Evolutionary conservation across 2,888 invertebrate species (phyloP).

Genomic region (Sinhomidia bicolor): DNA sequence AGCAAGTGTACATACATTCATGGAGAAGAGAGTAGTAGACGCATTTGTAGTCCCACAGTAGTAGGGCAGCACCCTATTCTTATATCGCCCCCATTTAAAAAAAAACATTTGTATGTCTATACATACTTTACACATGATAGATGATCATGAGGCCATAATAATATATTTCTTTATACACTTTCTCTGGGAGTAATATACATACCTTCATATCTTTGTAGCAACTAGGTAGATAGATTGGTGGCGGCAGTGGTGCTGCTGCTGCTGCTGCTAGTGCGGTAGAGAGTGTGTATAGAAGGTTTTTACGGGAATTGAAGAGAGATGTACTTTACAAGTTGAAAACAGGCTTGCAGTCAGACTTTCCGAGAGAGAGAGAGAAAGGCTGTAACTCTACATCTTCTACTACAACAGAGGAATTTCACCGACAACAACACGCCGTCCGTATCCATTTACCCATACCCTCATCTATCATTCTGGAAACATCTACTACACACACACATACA

Average conservation of each 20-base stretch:
- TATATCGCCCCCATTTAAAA: too few species aligned
- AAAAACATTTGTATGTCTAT: neutral
- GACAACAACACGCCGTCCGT: constrained; percentile 60
- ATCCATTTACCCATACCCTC: constrained; percentile 71
- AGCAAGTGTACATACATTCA: constrained; percentile 12
- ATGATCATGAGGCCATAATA: constrained; percentile 22
- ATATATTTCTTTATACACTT: neutral
- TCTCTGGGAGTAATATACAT: neutral
- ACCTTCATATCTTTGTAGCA: neutral
- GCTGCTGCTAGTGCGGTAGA: too few species aligned
- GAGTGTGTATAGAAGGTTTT: neutral
- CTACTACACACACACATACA: constrained; percentile 67
- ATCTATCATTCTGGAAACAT: constrained; percentile 77
- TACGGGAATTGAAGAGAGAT: constrained; percentile 27
- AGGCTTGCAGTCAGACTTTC: neutral
- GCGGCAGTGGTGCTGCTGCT: too few species aligned
- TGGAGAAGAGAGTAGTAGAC: neutral
- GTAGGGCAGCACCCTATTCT: too few species aligned
- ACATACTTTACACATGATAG: constrained; percentile 21
- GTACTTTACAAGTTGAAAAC: constrained; percentile 54
- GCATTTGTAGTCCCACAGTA: too few species aligned
- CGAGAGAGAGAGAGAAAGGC: constrained; percentile 22
- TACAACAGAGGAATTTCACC: constrained; percentile 53
- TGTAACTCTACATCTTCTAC: constrained; percentile 36
- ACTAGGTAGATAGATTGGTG: too few species aligned